Base-by-base conservation (phyloP, 2,888 invertebrate species). In the Papilio protenor region DNA sequence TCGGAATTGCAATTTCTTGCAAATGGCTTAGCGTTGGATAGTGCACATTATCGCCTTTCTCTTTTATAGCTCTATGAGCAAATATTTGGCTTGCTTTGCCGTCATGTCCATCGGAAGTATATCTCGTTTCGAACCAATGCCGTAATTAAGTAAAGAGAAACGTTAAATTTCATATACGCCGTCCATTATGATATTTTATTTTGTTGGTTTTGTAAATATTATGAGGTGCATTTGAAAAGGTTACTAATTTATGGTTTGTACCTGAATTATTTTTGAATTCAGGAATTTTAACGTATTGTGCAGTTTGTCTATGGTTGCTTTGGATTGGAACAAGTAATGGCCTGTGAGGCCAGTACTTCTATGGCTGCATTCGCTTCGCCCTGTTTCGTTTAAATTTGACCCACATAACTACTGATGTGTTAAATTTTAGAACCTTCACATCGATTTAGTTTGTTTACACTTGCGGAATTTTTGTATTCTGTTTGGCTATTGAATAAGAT, bases 281-380 rank as follows among this genome's bases (percentile, higher is more conserved):
- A 57, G 21, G n/a, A 14, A 23, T 59, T 57, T 57, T 57, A 21
- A 6, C 2, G 10, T 21, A 21, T 23, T 59, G 21, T 59, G 57
- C 23, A 59, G 21, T 23, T 57, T 57, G 23, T 57, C 57, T 57
- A 57, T 57, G 57, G 21, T 57, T 57, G 21, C 55, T 55, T 55
- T 49, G 57, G 57, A 59, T 27, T n/a, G 64, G 33, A 70, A 55
- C 71, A 70, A 33, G 74, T 27, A 64, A 47, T 55, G 71, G 33
- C 72, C 45, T 52, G 75, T 55, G 82, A 79, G n/a, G 66, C 33
- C 33, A 72, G 33, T 40, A 75, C 77, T 81, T 81, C 80, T 90
- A 89, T 84, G 89, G 89, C 86, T 90, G 90, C 89, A 82, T 84
- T 83, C 79, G 79, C 81, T 79, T 85, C 83, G 85, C 83, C 84